These are phyloP conservation scores for Meghimatium bilineatum DNA, from an alignment of 2,888 invertebrate species.

Conservation along the genomic window DNA sequence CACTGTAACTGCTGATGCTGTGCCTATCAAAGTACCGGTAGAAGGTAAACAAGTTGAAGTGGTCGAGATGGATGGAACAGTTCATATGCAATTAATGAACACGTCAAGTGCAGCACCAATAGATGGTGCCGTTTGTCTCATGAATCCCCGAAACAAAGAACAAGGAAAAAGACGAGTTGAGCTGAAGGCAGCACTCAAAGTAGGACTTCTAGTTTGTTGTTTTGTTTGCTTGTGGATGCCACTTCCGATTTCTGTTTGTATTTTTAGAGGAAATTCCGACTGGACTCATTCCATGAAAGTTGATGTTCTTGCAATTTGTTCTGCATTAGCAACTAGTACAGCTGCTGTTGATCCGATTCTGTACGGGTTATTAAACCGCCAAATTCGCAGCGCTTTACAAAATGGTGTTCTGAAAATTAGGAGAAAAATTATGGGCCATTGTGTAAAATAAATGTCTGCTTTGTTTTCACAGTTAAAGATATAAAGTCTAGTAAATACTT, in stretches of 20 bases:
- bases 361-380: constrained; percentile 45
- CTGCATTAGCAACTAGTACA: constrained; percentile 43
- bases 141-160: constrained; percentile 62
- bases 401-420: neutral
- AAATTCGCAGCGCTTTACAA: constrained; percentile 26
- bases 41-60: constrained; percentile 52
- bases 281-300: neutral
- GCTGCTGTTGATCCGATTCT: constrained; percentile 50
- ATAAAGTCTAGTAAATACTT: too few species aligned
- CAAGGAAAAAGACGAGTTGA: constrained; percentile 66
- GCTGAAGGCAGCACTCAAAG: constrained; percentile 64
- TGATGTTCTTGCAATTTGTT: constrained; percentile 40
- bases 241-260: constrained; percentile 42
- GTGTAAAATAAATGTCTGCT: neutral
- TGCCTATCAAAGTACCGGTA: neutral
- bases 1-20: neutral
- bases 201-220: constrained; percentile 53
- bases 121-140: constrained; percentile 66
- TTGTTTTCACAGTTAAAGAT: neutral
- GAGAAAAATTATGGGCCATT: neutral
- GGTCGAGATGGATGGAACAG: constrained; percentile 63
- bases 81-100: constrained; percentile 48
- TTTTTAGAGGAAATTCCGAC: constrained; percentile 8
- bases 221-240: constrained; percentile 50
- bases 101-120: constrained; percentile 39